These are phyloP conservation scores for Amphiprion ocellaris DNA, from an alignment of 2,113 vertebrate species.

Conservation along the genomic window DNA sequence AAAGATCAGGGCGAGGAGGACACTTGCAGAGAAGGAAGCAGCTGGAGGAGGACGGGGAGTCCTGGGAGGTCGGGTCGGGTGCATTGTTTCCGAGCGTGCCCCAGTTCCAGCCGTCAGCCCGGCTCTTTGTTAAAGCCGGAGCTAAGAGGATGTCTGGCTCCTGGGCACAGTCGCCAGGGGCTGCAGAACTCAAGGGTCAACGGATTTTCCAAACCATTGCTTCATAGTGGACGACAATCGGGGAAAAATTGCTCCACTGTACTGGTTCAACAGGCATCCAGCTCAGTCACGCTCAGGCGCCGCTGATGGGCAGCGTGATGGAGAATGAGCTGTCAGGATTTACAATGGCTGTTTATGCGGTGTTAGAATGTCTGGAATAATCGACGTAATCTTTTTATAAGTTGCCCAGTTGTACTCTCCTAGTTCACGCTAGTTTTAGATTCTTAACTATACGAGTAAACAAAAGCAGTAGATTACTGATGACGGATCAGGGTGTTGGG, in stretches of 20 bases:
- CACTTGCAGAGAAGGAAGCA: constrained; percentile 13
- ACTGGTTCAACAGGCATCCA: constrained; percentile 68
- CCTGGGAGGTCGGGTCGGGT: constrained; percentile 47
- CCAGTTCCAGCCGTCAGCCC: constrained; percentile 68
- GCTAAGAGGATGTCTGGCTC: constrained; percentile 62
- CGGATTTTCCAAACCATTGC: constrained; percentile 72
- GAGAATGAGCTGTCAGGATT: constrained; percentile 9
- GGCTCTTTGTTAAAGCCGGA: constrained; percentile 73
- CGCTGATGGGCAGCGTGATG: constrained; percentile 49
- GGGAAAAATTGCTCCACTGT: constrained; percentile 57
- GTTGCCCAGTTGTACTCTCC: too few species aligned
- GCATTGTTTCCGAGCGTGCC: constrained; percentile 76
- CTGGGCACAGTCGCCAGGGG: constrained; percentile 51
- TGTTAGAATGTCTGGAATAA: neutral
- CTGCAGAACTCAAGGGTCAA: constrained; percentile 66
- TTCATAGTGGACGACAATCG: constrained; percentile 57
- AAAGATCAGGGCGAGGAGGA: constrained; percentile 3
- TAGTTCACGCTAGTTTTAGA: neutral
- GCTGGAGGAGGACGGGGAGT: constrained; percentile 31
- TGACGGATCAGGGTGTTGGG: constrained; percentile 22
- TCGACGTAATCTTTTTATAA: too few species aligned
- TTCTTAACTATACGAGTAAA: neutral
- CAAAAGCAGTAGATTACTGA: neutral
- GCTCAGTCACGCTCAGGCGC: constrained; percentile 37
- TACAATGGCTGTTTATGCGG: neutral